Evolutionary conservation across 2,113 vertebrate genomes (phyloP).

Genomic region (Montifringilla adamsi): DNA sequence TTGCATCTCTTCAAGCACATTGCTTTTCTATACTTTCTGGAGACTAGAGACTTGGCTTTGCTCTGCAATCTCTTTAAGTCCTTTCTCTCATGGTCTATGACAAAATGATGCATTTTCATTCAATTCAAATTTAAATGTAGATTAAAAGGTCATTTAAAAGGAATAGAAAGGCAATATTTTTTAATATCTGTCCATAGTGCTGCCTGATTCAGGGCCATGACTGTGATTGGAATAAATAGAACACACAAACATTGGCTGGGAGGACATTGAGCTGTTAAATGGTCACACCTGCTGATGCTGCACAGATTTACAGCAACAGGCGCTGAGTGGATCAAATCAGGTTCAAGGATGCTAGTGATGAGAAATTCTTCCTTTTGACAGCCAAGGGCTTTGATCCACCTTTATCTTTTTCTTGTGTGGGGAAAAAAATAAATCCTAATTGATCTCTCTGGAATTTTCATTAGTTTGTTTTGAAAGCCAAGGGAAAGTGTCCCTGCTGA

Average conservation of each 20-base stretch:
- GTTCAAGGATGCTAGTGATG: conserved; percentile 85
- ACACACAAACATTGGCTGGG: conserved; percentile 45
- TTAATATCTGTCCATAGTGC: conserved; percentile 59
- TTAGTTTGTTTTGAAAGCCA: neutral
- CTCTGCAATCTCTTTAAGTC: neutral
- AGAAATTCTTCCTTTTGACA: conserved; percentile 81
- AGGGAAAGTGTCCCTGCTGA: neutral
- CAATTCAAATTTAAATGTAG: conserved; percentile 67
- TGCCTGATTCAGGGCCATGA: conserved; percentile 44
- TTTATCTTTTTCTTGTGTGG: neutral
- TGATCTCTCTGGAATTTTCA: neutral
- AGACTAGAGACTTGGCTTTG: conserved; percentile 25
- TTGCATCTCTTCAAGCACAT: conserved; percentile 14
- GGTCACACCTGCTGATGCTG: conserved; percentile 75
- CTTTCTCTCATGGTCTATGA: conserved; percentile 19
- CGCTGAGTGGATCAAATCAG: conserved; percentile 45
- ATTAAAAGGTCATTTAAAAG: conserved; percentile 75
- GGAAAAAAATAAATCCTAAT: neutral
- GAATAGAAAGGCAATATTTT: conserved; percentile 72
- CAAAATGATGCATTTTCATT: conserved; percentile 65
- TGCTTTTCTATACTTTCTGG: conserved; percentile 6
- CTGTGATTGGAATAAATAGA: conserved; percentile 64
- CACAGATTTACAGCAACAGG: conserved; percentile 80
- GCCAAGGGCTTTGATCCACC: conserved; percentile 67
- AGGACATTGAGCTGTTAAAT: conserved; percentile 65